Base-by-base conservation (phyloP, 1,140 invertebrate genomes). In the Apis florea region DNA sequence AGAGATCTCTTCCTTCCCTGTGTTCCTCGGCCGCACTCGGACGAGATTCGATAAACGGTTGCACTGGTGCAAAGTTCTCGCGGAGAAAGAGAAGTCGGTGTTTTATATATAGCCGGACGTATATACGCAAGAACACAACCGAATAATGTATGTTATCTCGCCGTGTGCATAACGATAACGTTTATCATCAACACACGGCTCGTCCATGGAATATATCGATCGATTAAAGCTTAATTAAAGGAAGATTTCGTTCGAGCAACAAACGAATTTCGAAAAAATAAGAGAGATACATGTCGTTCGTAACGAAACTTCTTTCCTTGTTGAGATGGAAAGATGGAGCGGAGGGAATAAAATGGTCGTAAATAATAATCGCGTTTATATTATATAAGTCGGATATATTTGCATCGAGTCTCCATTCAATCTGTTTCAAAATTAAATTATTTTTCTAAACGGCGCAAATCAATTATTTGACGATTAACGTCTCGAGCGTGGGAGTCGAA, bases 91-190 rank as follows among this genome's bases (percentile, higher is more conserved):
- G 75, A 56, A 6, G 24, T 40, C 24, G 47, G 24, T 24, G 67
- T 68, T 69, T 69, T 75, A 69, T 70, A 85, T 76, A 77, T 85
- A 85, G 54, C 58, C 47, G 26, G 54, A n/a, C n/a, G n/a, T n/a
- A n/a, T n/a, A n/a, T 40, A 40, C 54, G 56, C 72, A 59, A 82
- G 64, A 19, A 31, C 49, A 17, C 21, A 26, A 15, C 19, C 9
- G 15, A 26, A 83, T 61, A 84, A 84, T 54, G 26, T 64, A 84
- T 54, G 26, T 64, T 47, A 81, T 73, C 51, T n/a, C 12, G 49
- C 24, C 56, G 51, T 31, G 49, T 19, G 61, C 56, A 26, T 26
- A 61, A 64, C 26, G 73, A 80, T 82, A 83, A 83, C 64, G 63
- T 83, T 83, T 79, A 70, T 87, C 83, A 40, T 59, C 64, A 40